Percentiles rank a stretch among this genome's conserved stretches.
These are phyloP conservation scores for Eulemur rufifrons DNA, from an alignment of 2,113 vertebrate species.

Conservation along the genomic window DNA sequence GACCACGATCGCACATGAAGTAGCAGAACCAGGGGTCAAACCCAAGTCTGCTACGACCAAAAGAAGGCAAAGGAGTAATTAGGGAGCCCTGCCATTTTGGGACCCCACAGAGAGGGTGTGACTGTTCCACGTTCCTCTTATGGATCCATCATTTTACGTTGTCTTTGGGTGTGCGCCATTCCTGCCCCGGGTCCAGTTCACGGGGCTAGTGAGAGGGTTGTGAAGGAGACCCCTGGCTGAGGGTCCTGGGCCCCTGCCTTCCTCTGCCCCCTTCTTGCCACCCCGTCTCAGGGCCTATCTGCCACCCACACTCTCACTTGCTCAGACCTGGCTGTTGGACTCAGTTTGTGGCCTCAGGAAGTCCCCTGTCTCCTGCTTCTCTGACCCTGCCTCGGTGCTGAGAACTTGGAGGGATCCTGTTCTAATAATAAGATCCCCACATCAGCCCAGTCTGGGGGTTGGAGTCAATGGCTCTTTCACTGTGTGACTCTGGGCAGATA, in stretches of 20 bases:
- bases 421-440: background rate
- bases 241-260: background rate
- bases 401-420: background rate
- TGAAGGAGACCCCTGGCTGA: background rate
- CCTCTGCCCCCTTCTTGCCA: background rate
- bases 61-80: background rate
- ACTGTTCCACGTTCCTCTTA: background rate
- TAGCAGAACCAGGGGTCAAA: background rate
- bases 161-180: background rate
- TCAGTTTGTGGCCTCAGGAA: background rate
- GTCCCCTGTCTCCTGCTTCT: background rate
- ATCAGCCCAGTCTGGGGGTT: background rate
- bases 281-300: background rate
- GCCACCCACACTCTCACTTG: background rate
- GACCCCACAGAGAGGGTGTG: background rate
- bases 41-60: background rate
- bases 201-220: background rate
- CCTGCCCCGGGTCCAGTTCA: background rate
- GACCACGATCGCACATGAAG: too few relatives aligned
- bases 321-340: background rate
- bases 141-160: fast-evolving
- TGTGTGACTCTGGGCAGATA: background rate
- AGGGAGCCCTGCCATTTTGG: background rate
- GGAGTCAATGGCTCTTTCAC: background rate
- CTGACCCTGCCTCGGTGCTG: background rate